Conservation (phyloP, 2,113 vertebrate genomes). For the Australoheros scitulus region DNA sequence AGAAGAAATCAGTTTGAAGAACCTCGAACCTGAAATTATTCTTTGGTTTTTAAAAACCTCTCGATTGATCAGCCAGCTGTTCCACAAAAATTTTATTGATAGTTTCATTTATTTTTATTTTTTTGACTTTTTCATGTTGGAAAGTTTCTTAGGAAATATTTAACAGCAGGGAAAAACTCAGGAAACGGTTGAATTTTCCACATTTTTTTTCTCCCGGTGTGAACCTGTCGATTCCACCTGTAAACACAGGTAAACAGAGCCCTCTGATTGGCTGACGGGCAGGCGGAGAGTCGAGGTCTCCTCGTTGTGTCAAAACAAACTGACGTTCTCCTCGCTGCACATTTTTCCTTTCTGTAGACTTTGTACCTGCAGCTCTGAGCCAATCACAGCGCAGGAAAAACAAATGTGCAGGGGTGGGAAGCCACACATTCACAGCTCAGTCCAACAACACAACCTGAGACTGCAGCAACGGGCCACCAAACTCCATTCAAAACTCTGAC, state of each 20-base stretch:
- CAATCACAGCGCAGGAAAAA: constrained; percentile 29
- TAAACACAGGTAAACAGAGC: not conserved
- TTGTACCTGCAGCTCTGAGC: constrained; percentile 12
- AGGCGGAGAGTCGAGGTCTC: not conserved
- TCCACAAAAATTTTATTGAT: not conserved
- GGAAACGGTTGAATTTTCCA: not conserved
- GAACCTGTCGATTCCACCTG: not conserved
- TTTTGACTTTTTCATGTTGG: not conserved
- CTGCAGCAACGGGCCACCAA: not conserved
- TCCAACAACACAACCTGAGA: not conserved
- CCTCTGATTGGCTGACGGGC: constrained; percentile 11
- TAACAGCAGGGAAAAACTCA: not conserved
- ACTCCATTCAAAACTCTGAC: too few relatives aligned
- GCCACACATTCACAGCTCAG: not conserved
- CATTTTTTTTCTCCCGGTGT: not conserved
- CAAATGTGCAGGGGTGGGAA: not conserved
- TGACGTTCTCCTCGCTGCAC: not conserved
- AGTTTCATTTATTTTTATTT: not conserved
- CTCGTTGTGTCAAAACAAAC: constrained; percentile 23
- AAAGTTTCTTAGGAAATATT: not conserved
- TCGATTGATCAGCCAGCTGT: not conserved
- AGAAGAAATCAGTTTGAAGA: too few relatives aligned
- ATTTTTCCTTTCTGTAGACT: not conserved
- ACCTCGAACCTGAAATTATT: not conserved
- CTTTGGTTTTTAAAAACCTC: not conserved